Base-by-base conservation (phyloP, 2,113 vertebrate genomes). In the Cololabis saira region DNA sequence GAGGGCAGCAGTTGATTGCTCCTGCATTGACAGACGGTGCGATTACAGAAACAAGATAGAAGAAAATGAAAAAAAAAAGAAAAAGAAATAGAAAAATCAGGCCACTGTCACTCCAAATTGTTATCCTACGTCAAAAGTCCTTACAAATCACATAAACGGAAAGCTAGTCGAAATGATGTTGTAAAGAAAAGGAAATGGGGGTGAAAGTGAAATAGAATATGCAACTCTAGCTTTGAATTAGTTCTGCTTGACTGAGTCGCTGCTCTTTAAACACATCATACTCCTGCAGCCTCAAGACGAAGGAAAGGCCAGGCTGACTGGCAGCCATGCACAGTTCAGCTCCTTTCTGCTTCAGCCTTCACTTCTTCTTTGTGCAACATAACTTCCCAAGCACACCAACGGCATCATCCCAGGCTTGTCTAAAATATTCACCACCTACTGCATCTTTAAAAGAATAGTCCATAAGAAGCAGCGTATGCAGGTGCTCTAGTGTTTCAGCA, bases 51-150 rank as follows among this genome's bases (percentile, higher is more conserved):
- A 68, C 65, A 76, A 52, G 61, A 67, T 45, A 11, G 33, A 37
- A 9, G 33, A 37, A 7, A 37, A 37, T 27, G 24, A 71, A 75
- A 53, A 62, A 75, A 53, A 62, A 52, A 50, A 12, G 0, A 57
- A 37, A 4, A 51, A 18, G 44, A 44, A 54, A 19, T 54, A 64
- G 49, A 44, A 70, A 67, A 90, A 89, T 83, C 86, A 90, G 84
- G 84, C 67, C 83, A 74, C 86, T 87, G 90, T 90, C 87, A 85
- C 75, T 88, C 71, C 21, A 55, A 74, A 90, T 92, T 81, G 89
- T 91, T 88, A 86, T 90, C 82, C 71, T 68, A 60, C 7, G 57
- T 83, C 81, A 69, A 80, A 72, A 76, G 80, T 62, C 76, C 83
- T 86, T 80, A 81, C 61, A 90, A 81, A 88, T 59, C 1, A 22